Evolutionary conservation across 2,113 vertebrate genomes (phyloP).

Genomic region (Lophochroa leadbeateri): DNA sequence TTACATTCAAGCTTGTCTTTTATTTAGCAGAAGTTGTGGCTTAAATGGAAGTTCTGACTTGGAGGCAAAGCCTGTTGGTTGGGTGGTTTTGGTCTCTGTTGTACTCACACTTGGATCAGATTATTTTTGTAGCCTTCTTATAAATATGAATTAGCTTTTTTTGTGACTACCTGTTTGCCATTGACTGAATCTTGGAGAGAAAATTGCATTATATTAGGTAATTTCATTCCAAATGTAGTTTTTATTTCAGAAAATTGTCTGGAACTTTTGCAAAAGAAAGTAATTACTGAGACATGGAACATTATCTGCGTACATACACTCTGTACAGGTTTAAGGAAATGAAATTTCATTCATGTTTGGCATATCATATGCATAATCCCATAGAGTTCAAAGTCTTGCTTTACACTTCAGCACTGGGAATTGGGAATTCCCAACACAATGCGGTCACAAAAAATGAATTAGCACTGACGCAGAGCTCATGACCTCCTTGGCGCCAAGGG

Average conservation of each 20-base stretch:
- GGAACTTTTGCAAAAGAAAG: background rate
- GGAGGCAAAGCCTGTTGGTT: background rate
- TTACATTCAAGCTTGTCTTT: background rate
- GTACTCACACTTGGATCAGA: background rate
- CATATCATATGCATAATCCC: background rate
- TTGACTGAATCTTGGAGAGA: background rate
- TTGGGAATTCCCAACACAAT: slow-evolving; percentile 51
- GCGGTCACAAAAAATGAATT: background rate
- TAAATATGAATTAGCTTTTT: background rate
- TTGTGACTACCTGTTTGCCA: background rate
- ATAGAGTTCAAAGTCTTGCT: slow-evolving; percentile 44
- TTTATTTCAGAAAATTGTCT: background rate
- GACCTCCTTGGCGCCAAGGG: slow-evolving; percentile 54
- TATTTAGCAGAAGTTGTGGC: background rate
- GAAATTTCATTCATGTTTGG: background rate
- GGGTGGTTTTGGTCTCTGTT: background rate
- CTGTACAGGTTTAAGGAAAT: background rate
- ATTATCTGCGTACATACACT: background rate
- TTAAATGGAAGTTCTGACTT: background rate
- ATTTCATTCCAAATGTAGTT: background rate
- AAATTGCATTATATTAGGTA: background rate
- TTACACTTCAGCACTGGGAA: slow-evolving; percentile 14
- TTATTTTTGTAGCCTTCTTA: background rate
- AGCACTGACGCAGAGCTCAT: slow-evolving; percentile 47
- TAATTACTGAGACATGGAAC: background rate